These are phyloP conservation scores for Helobdella robusta DNA, from an alignment of 2,888 invertebrate genomes.

Conservation along the genomic window DNA sequence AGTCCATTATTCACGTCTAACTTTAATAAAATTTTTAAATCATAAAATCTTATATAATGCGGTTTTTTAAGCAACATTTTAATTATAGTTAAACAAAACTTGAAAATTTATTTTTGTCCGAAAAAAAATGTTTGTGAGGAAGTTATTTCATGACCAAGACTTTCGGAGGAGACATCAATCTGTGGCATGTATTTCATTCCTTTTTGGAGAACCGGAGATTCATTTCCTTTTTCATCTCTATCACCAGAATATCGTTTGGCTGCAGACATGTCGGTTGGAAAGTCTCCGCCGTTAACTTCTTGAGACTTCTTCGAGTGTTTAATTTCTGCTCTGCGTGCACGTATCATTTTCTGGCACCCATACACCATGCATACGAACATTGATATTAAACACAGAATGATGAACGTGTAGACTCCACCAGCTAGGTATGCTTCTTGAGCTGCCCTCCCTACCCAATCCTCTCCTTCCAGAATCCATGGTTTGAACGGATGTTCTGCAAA, in stretches of 20 bases:
- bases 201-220: neutral
- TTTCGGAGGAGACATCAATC: conserved; percentile 4
- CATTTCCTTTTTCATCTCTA: no score
- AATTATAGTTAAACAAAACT: neutral
- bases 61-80: no score
- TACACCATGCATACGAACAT: neutral
- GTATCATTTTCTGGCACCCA: neutral
- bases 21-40: no score
- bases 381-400: neutral
- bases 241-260: neutral
- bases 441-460: neutral
- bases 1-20: no score
- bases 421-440: conserved; percentile 17
- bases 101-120: conserved; percentile 3
- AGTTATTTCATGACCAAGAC: neutral
- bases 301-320: neutral
- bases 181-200: conserved; percentile 22
- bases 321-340: neutral
- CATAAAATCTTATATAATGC: no score
- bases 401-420: conserved; percentile 9
- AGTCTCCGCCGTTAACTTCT: no score
- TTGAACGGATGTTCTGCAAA: no score
- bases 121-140: conserved; percentile 21
- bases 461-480: no score
- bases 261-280: neutral